These are phyloP conservation scores for Pseudotriccus pelzelni DNA, from an alignment of 2,797 vertebrate genomes.

Conservation along the genomic window DNA sequence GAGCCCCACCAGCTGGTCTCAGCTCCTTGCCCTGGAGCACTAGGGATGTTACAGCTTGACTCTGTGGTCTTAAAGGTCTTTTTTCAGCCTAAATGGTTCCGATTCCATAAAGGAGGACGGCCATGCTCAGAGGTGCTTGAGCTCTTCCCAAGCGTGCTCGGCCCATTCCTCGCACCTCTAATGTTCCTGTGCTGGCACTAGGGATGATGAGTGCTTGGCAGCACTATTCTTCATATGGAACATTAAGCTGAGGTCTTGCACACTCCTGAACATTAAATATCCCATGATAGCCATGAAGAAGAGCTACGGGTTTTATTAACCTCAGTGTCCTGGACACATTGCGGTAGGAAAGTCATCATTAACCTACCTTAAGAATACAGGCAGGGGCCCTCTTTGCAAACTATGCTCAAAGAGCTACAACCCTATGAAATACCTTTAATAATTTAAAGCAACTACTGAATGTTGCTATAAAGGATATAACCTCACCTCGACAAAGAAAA, in stretches of 20 bases:
- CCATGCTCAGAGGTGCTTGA: slow-evolving; percentile 7
- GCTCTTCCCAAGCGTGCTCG: not conserved
- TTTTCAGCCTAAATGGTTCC: not conserved
- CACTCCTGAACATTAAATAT: slow-evolving; percentile 79
- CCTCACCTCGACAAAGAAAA: slow-evolving; percentile 68
- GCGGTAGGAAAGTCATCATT: slow-evolving; percentile 70
- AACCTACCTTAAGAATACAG: slow-evolving; percentile 78
- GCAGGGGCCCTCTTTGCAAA: slow-evolving; percentile 65
- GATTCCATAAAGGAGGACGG: not conserved
- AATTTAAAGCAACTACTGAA: slow-evolving; percentile 79
- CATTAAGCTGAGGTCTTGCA: slow-evolving; percentile 80
- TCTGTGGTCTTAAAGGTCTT: not conserved
- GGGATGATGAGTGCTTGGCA: slow-evolving; percentile 74
- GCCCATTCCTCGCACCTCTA: slow-evolving; percentile 52
- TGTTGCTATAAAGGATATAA: slow-evolving; percentile 77
- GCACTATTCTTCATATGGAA: slow-evolving; percentile 76
- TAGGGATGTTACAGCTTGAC: not conserved
- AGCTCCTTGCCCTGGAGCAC: not conserved
- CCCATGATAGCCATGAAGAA: slow-evolving; percentile 81
- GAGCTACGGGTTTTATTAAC: slow-evolving; percentile 84
- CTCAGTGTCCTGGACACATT: slow-evolving; percentile 76
- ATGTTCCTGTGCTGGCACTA: slow-evolving; percentile 56
- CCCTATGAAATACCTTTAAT: slow-evolving; percentile 74
- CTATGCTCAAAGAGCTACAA: slow-evolving; percentile 59
- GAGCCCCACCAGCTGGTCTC: not conserved